These are phyloP conservation scores for Drosophila subquinaria DNA, from an alignment of 2,888 invertebrate species.

Conservation along the genomic window DNA sequence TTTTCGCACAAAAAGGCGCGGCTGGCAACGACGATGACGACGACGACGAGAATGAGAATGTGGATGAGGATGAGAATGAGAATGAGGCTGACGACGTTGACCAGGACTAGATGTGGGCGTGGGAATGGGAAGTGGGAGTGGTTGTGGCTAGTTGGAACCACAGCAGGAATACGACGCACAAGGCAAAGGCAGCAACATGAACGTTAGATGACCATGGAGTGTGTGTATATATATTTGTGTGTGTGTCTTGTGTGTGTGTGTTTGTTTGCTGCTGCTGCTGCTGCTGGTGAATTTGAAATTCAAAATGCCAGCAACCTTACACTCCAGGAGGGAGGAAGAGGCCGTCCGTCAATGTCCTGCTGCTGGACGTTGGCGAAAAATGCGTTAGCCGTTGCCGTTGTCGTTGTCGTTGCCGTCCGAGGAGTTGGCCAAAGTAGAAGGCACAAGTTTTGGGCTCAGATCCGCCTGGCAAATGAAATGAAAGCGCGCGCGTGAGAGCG, in stretches of 20 bases:
- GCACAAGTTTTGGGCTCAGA: slow-evolving; percentile 69
- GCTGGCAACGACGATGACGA: slow-evolving; percentile 49
- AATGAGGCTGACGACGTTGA: slow-evolving; percentile 27
- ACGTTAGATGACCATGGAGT: slow-evolving; percentile 55
- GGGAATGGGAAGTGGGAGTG: neutral
- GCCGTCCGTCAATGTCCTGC: slow-evolving; percentile 79
- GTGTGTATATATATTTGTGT: slow-evolving; percentile 16
- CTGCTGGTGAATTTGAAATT: slow-evolving; percentile 78
- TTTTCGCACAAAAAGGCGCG: slow-evolving; percentile 80
- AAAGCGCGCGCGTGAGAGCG: slow-evolving; percentile 71
- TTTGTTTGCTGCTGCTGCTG: slow-evolving; percentile 47
- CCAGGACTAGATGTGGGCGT: slow-evolving; percentile 21
- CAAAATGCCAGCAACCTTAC: slow-evolving; percentile 71
- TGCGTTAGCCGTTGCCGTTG: slow-evolving; percentile 64
- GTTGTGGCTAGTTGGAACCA: slow-evolving; percentile 22
- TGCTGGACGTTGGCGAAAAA: slow-evolving; percentile 78
- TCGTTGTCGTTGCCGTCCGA: slow-evolving; percentile 38
- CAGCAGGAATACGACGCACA: slow-evolving; percentile 55
- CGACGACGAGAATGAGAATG: slow-evolving; percentile 15
- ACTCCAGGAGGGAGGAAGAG: slow-evolving; percentile 23
- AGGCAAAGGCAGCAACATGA: slow-evolving; percentile 52
- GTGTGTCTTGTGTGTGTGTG: slow-evolving; percentile 1
- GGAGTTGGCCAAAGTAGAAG: slow-evolving; percentile 72
- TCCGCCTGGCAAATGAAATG: slow-evolving; percentile 75
- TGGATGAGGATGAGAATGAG: neutral